A percentile compares a stretch with the other conserved stretches of the same genome.
These are phyloP conservation scores for Himalopsyche tibetana DNA, from an alignment of 2,888 invertebrate genomes.

Conservation along the genomic window DNA sequence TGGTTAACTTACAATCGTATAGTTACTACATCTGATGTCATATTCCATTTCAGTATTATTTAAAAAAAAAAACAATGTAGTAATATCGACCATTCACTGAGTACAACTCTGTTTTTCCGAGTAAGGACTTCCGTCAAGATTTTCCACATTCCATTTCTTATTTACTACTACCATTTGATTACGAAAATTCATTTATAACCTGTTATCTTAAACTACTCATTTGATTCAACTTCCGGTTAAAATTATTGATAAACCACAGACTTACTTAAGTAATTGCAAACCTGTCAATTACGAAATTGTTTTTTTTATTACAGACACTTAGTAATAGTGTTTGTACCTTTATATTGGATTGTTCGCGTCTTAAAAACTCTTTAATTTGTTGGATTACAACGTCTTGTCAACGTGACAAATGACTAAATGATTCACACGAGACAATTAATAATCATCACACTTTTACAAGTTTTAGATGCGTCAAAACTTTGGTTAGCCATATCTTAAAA, in stretches of 20 bases:
- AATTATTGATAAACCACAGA: not conserved
- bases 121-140: not conserved
- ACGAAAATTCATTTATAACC: not conserved
- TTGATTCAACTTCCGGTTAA: not conserved
- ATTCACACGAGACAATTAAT: no score
- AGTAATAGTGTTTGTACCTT: no score
- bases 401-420: no score
- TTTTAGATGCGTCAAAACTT: no score
- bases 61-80: not conserved
- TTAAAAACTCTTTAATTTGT: not conserved
- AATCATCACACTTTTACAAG: no score
- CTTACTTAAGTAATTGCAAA: not conserved
- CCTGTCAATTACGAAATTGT: not conserved
- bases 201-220: not conserved
- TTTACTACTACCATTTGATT: not conserved
- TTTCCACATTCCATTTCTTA: not conserved
- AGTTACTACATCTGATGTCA: no score
- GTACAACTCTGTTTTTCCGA: not conserved
- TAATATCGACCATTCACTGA: not conserved
- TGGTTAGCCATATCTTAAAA: no score
- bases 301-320: not conserved
- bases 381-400: no score
- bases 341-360: not conserved
- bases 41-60: no score
- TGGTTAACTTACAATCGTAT: no score